phyloP scores from a whole-genome alignment of 2,113 vertebrate species.

The Corapipo altera region DNA sequence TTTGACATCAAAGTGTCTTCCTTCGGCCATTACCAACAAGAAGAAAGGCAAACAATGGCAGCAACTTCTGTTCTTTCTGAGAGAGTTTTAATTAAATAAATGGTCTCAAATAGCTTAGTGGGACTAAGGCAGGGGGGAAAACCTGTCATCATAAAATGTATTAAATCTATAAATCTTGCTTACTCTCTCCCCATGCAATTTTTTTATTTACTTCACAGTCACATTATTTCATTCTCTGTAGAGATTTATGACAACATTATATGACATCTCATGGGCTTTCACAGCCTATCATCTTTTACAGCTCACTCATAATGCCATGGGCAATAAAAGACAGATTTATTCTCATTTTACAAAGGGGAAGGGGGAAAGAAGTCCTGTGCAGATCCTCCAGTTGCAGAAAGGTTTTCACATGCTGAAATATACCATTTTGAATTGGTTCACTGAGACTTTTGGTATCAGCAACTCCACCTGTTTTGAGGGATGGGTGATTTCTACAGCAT shows the following conservation, averaged over 20 bases:
- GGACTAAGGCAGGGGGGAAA: neutral
- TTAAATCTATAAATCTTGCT: constrained; percentile 10
- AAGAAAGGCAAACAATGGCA: neutral
- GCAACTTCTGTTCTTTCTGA: neutral
- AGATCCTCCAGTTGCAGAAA: neutral
- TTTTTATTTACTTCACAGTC: neutral
- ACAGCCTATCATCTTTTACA: constrained; percentile 10
- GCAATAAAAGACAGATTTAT: neutral
- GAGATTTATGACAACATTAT: constrained; percentile 12
- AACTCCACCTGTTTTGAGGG: neutral
- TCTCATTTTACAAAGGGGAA: neutral
- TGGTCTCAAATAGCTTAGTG: neutral
- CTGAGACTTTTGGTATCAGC: neutral
- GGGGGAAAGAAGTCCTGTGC: neutral
- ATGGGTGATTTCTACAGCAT: neutral
- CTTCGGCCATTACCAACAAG: neutral
- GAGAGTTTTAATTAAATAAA: constrained; percentile 38
- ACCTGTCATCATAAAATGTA: neutral
- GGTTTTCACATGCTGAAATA: neutral
- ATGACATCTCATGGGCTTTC: neutral
- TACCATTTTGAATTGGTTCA: neutral
- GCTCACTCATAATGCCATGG: neutral
- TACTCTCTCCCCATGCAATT: neutral
- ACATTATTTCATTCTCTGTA: neutral
- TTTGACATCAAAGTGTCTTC: constrained; percentile 44